These are phyloP conservation scores for Litocranius walleri DNA, from an alignment of 2,113 vertebrate species.

Conservation along the genomic window DNA sequence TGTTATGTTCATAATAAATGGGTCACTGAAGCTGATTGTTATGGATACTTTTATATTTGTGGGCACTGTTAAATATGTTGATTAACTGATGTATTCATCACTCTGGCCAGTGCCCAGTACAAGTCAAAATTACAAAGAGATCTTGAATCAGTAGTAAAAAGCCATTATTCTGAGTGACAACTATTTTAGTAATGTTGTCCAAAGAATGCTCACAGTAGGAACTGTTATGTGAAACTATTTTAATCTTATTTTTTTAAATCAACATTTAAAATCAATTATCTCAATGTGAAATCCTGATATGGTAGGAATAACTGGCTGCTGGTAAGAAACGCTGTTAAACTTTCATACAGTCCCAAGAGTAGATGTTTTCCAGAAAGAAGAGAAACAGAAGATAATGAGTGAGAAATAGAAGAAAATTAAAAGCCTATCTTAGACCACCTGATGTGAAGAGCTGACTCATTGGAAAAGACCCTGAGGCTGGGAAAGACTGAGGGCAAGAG, in stretches of 20 bases:
- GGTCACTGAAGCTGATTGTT: neutral
- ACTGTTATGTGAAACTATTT: neutral
- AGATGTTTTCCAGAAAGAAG: neutral
- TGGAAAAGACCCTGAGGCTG: neutral
- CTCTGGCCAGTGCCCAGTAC: neutral
- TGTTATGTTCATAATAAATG: neutral
- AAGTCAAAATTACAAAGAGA: neutral
- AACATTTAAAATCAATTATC: conserved; percentile 41
- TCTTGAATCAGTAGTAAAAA: neutral
- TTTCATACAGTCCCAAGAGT: conserved; percentile 3
- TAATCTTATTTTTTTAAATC: neutral
- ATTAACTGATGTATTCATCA: neutral
- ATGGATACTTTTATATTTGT: neutral
- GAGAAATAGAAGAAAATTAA: neutral
- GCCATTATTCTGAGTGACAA: neutral
- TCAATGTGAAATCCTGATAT: neutral
- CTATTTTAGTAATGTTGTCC: neutral
- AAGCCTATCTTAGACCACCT: neutral
- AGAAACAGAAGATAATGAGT: neutral
- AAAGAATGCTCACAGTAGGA: neutral
- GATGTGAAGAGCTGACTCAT: neutral
- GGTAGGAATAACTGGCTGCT: neutral
- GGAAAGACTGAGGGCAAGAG: neutral
- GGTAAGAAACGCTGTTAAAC: neutral
- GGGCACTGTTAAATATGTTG: neutral